These are phyloP conservation scores for Eueremaeus valkanovi DNA, from an alignment of 2,888 invertebrate species.

Conservation along the genomic window DNA sequence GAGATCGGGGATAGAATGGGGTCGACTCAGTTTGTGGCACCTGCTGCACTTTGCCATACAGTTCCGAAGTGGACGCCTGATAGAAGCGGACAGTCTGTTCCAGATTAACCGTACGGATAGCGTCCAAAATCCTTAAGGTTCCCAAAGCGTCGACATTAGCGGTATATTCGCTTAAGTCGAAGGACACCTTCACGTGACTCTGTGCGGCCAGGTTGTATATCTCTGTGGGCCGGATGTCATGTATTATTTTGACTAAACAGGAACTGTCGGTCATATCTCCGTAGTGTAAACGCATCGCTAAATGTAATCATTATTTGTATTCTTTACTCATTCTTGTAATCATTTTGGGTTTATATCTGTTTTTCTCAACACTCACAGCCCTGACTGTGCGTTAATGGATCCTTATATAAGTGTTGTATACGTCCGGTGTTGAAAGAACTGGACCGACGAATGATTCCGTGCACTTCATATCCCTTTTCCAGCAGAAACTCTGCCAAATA, in stretches of 20 bases:
- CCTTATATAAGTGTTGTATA: constrained; percentile 91
- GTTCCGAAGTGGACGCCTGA: constrained; percentile 92
- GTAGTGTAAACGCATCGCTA: constrained; percentile 85
- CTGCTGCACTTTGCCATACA: constrained; percentile 88
- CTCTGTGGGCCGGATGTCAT: constrained; percentile 74
- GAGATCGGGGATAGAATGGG: constrained; percentile 92
- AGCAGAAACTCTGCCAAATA: constrained; percentile 91
- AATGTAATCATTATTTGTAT: not conserved
- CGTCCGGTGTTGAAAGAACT: constrained; percentile 95
- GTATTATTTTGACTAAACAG: constrained; percentile 81
- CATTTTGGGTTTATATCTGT: constrained; percentile 12
- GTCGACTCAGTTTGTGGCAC: constrained; percentile 90
- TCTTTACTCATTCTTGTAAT: not conserved
- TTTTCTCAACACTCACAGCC: constrained; percentile 51
- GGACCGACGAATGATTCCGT: constrained; percentile 89
- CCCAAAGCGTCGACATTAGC: constrained; percentile 97
- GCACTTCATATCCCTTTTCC: constrained; percentile 84
- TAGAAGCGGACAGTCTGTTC: constrained; percentile 78
- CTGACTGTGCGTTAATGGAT: constrained; percentile 76
- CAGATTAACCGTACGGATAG: constrained; percentile 80
- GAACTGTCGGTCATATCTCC: constrained; percentile 98
- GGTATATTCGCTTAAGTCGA: constrained; percentile 97
- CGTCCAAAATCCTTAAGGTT: constrained; percentile 81
- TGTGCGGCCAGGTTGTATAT: constrained; percentile 98
- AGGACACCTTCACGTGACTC: constrained; percentile 96